Evolutionary conservation across 2,113 vertebrate genomes (phyloP).

Genomic region (Cryptotis parvus): DNA sequence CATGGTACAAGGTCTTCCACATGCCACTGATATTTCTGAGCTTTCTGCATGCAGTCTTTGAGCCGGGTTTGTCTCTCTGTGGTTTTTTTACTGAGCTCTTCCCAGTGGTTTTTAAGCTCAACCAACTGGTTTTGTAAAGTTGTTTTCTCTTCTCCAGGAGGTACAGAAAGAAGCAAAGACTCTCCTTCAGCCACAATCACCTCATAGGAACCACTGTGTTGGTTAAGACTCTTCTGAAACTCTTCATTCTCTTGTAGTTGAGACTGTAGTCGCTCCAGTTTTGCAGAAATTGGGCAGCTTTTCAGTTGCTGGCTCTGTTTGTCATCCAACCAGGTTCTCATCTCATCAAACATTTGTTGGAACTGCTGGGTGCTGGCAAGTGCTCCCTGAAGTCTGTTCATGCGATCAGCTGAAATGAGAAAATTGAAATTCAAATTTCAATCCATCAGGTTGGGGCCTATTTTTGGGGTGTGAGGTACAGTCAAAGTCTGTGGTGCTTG

Average conservation of each 20-base stretch:
- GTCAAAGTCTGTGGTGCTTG: background rate
- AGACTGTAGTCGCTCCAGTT: conserved; percentile 89
- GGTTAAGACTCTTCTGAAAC: conserved; percentile 94
- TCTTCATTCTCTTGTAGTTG: conserved; percentile 94
- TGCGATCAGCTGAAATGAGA: conserved; percentile 91
- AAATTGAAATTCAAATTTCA: conserved; percentile 71
- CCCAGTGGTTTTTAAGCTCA: conserved; percentile 94
- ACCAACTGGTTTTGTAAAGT: conserved; percentile 91
- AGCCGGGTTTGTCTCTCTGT: conserved; percentile 89
- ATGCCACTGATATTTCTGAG: conserved; percentile 93
- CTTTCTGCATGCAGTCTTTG: conserved; percentile 93
- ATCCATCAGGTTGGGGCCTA: conserved; percentile 81
- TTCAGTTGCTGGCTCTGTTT: conserved; percentile 87
- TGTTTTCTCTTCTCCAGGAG: conserved; percentile 92
- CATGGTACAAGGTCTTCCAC: conserved; percentile 92
- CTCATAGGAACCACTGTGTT: conserved; percentile 97
- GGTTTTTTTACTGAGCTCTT: conserved; percentile 90
- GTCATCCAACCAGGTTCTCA: conserved; percentile 94
- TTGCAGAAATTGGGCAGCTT: conserved; percentile 91
- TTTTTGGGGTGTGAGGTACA: conserved; percentile 73
- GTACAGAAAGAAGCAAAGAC: conserved; percentile 92
- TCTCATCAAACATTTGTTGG: conserved; percentile 98
- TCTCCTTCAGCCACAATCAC: conserved; percentile 95
- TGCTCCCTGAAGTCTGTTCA: conserved; percentile 96
- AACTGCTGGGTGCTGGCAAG: conserved; percentile 98